Conservation (phyloP, 2,797 vertebrate species). For the Girardinus metallicus region DNA sequence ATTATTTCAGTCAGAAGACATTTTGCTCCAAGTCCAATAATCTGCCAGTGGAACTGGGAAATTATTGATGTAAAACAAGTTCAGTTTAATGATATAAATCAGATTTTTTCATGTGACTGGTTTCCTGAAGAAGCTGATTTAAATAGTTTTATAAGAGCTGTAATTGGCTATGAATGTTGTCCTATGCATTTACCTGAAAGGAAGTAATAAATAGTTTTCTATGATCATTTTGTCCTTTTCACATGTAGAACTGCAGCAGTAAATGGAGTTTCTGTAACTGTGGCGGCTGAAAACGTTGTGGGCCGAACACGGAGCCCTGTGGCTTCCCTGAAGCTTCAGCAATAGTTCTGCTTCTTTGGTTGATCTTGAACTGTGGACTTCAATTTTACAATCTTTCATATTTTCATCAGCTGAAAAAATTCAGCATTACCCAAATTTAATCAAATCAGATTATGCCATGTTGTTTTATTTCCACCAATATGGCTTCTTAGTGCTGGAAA, state of each 20-base stretch:
- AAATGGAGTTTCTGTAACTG: constrained; percentile 69
- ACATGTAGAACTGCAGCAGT: constrained; percentile 56
- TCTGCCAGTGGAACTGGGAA: too few relatives aligned
- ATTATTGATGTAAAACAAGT: too few relatives aligned
- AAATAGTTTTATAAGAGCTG: too few relatives aligned
- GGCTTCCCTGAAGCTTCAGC: constrained; percentile 47
- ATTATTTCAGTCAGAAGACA: too few relatives aligned
- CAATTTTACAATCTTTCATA: not conserved
- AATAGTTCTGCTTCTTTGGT: constrained; percentile 12
- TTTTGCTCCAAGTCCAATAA: too few relatives aligned
- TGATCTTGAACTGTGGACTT: not conserved
- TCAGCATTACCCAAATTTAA: not conserved
- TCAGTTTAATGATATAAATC: too few relatives aligned
- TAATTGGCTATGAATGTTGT: too few relatives aligned
- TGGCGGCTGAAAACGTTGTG: constrained; percentile 64
- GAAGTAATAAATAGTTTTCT: too few relatives aligned
- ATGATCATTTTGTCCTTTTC: too few relatives aligned
- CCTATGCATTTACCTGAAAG: too few relatives aligned
- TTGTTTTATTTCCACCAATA: constrained; percentile 14
- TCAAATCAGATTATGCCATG: not conserved
- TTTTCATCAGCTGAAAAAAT: not conserved
- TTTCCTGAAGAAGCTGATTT: too few relatives aligned
- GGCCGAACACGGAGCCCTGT: constrained; percentile 64
- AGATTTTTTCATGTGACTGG: too few relatives aligned
- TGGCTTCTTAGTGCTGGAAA: constrained; percentile 19